Conservation (phyloP, 2,888 invertebrate species). For the Drosophila austrosaltans region DNA sequence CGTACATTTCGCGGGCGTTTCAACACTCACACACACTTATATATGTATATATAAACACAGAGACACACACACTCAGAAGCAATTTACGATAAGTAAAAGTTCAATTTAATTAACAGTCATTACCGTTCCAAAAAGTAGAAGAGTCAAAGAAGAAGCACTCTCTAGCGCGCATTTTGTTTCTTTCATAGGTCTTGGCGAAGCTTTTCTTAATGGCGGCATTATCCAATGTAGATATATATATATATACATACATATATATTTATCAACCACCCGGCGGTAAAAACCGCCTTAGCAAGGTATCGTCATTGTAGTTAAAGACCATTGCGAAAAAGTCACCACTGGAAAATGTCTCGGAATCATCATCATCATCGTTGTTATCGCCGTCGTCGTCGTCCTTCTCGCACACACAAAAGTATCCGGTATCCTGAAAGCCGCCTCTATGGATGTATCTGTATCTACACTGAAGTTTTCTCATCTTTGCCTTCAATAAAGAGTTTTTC, state of each 20-base stretch:
- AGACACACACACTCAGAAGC: neutral
- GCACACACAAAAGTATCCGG: constrained; percentile 18
- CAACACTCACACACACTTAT: constrained; percentile 1
- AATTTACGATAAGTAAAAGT: constrained; percentile 18
- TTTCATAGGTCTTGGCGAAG: neutral
- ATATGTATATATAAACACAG: too few relatives aligned
- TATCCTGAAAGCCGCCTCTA: constrained; percentile 39
- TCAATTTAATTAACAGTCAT: constrained; percentile 21
- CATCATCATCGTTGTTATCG: neutral
- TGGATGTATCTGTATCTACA: constrained; percentile 28
- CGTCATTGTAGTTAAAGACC: constrained; percentile 25
- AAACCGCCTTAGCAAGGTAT: constrained; percentile 1
- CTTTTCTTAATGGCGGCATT: constrained; percentile 19
- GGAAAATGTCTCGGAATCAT: constrained; percentile 46
- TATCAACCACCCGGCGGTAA: constrained; percentile 18
- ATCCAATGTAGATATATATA: neutral
- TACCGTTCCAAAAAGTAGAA: constrained; percentile 3
- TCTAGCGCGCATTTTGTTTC: constrained; percentile 10
- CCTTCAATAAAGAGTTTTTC: neutral
- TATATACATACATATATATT: too few relatives aligned
- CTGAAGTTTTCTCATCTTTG: constrained; percentile 12
- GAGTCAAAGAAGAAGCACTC: neutral
- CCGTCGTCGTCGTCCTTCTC: constrained; percentile 18
- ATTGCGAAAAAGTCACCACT: constrained; percentile 55
- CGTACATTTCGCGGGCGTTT: constrained; percentile 46